Conservation (phyloP, 2,113 vertebrate genomes). For the Gnathonemus echidnorhynchus region DNA sequence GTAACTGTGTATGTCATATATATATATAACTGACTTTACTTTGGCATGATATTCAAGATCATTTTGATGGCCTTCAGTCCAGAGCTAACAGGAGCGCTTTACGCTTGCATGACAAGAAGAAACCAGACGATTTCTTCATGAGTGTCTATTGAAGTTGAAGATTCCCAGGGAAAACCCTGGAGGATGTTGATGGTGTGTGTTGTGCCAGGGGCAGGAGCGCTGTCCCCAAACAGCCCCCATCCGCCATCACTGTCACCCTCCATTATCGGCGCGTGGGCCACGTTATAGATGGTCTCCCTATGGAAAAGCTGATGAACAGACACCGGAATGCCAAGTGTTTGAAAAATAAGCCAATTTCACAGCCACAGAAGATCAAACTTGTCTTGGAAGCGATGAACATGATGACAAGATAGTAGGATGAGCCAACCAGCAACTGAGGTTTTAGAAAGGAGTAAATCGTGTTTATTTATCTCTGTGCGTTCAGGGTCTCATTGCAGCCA, state of each 20-base stretch:
- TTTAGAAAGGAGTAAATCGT: not conserved
- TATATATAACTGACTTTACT: not conserved
- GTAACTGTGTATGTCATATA: not conserved
- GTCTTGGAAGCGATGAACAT: not conserved
- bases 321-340: not conserved
- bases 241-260: not conserved
- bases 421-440: not conserved
- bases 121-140: not conserved
- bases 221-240: not conserved
- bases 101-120: not conserved
- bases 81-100: not conserved
- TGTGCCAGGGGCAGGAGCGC: not conserved
- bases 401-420: not conserved
- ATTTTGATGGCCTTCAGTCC: not conserved
- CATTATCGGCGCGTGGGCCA: not conserved
- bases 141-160: not conserved
- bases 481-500: not conserved
- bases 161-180: not conserved
- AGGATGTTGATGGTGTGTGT: not conserved
- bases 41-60: not conserved
- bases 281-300: not conserved
- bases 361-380: not conserved
- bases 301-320: not conserved
- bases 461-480: not conserved
- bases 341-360: slow-evolving; percentile 3